Percentiles rank a stretch among this genome's conserved stretches.
Evolutionary conservation across 2,888 invertebrate species (phyloP).

Genomic region (Dicyrtomina minuta): DNA sequence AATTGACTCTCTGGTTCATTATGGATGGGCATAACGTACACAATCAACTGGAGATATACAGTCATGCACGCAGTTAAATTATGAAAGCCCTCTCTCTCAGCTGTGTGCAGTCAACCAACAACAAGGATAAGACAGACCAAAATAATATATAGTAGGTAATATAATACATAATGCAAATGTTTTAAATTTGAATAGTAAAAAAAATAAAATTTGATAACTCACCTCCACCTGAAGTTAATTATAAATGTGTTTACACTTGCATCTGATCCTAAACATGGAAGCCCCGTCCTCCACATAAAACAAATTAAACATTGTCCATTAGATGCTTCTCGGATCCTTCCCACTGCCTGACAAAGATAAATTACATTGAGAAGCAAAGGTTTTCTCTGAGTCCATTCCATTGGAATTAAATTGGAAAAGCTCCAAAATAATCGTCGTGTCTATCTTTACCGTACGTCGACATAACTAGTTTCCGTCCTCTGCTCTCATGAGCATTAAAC

Average conservation of each 20-base stretch:
- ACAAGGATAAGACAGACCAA: no score
- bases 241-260: not conserved
- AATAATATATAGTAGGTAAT: no score
- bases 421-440: not conserved
- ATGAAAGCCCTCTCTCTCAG: no score
- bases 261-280: not conserved
- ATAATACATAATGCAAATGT: not conserved
- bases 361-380: not conserved
- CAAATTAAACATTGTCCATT: conserved; percentile 28
- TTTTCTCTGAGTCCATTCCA: not conserved
- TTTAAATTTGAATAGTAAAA: not conserved
- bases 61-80: no score
- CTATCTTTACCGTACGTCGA: no score
- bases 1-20: no score
- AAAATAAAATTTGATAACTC: not conserved
- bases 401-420: not conserved
- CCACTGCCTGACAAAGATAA: conserved; percentile 8
- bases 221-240: conserved; percentile 20
- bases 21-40: no score
- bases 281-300: conserved; percentile 30
- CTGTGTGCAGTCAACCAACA: no score
- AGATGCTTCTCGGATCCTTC: conserved; percentile 10
- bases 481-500: no score
- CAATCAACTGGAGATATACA: no score
- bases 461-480: no score